Evolutionary conservation across 2,113 vertebrate genomes (phyloP).

Genomic region (Tragelaphus buxtoni): DNA sequence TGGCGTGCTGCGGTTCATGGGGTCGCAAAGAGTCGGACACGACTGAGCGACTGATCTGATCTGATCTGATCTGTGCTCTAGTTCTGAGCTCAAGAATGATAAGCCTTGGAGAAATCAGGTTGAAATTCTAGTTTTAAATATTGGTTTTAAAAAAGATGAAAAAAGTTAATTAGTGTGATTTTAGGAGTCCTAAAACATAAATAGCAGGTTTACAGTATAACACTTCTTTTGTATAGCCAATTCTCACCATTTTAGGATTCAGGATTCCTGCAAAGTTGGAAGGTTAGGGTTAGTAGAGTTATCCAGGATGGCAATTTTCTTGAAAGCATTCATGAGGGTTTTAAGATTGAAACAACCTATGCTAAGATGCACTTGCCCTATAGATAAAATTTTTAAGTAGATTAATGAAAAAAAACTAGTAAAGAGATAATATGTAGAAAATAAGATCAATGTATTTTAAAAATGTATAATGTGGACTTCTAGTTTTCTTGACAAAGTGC

Average conservation of each 20-base stretch:
- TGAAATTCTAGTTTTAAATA: constrained; percentile 22
- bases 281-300: background rate
- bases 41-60: too few species aligned
- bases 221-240: background rate
- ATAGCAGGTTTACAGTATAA: background rate
- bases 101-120: background rate
- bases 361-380: background rate
- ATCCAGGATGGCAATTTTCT: background rate
- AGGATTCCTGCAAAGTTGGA: background rate
- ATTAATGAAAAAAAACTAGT: background rate
- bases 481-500: background rate
- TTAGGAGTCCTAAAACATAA: background rate
- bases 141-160: background rate
- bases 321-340: background rate
- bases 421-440: background rate
- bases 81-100: background rate
- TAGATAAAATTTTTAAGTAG: background rate
- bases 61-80: too few species aligned
- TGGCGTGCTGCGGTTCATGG: too few species aligned
- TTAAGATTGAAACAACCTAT: background rate
- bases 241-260: background rate
- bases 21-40: too few species aligned
- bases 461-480: background rate
- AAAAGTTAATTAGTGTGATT: background rate
- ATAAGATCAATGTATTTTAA: background rate